These are phyloP conservation scores for Sepiola atlantica DNA, from an alignment of 2,888 invertebrate genomes.

Conservation along the genomic window DNA sequence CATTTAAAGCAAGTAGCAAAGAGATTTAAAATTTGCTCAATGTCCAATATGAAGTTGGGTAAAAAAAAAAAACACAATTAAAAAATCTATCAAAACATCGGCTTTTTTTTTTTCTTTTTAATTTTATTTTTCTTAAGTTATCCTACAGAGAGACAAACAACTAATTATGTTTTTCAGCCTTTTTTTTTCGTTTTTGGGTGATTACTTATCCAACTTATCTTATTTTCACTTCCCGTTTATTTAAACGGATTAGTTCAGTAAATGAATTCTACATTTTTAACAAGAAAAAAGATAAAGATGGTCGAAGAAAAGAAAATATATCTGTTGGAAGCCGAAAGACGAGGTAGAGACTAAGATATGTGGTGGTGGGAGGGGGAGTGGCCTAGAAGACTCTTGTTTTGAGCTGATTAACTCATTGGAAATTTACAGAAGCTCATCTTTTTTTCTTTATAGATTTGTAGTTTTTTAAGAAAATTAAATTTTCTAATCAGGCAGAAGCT, in stretches of 20 bases:
- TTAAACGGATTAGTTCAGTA: background rate
- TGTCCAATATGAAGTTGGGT: background rate
- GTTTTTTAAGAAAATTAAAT: conserved; percentile 32
- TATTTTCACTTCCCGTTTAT: conserved; percentile 12
- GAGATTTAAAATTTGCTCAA: background rate
- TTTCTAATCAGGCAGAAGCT: conserved; percentile 3
- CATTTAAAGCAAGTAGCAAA: background rate
- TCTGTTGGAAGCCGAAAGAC: conserved; percentile 6
- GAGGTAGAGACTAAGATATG: background rate
- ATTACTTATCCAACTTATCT: conserved; percentile 32
- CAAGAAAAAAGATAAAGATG: background rate
- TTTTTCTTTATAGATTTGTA: background rate
- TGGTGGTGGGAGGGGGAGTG: background rate
- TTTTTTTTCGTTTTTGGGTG: background rate
- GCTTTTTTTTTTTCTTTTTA: background rate
- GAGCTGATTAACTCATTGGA: background rate
- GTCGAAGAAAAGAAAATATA: background rate
- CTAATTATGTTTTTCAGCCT: background rate
- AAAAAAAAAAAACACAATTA: background rate
- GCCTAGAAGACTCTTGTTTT: conserved; percentile 16
- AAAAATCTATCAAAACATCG: background rate
- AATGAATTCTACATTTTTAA: background rate
- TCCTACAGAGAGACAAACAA: conserved; percentile 9
- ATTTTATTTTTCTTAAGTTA: background rate
- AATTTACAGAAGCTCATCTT: conserved; percentile 32